These are phyloP conservation scores for Maccullochella peelii DNA, from an alignment of 2,113 vertebrate genomes.

Conservation along the genomic window DNA sequence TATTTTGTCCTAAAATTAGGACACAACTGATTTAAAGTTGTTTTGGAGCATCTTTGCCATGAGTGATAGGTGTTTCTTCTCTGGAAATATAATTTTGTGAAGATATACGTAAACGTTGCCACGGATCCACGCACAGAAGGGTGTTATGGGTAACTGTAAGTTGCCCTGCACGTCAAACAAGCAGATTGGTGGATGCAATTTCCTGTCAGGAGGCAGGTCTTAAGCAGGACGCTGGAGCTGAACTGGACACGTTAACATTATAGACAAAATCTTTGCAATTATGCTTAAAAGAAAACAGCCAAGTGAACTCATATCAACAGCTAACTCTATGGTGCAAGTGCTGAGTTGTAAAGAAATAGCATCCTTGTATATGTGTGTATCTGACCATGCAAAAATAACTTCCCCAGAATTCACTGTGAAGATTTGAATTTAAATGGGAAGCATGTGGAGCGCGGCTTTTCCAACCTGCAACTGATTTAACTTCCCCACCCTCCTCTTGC, in stretches of 20 bases:
- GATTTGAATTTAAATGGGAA: conserved; percentile 47
- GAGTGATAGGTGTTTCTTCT: not conserved
- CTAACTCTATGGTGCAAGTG: not conserved
- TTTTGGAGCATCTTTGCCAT: not conserved
- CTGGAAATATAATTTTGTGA: no score
- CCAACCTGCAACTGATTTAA: conserved; percentile 68
- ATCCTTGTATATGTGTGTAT: not conserved
- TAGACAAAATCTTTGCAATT: not conserved
- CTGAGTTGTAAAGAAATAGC: not conserved
- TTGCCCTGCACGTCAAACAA: no score
- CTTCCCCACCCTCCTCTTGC: conserved; percentile 33
- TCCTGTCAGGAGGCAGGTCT: not conserved
- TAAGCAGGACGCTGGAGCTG: not conserved
- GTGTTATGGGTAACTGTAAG: no score
- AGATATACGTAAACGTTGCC: no score
- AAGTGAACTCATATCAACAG: not conserved
- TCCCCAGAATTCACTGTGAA: conserved; percentile 29
- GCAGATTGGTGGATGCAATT: not conserved
- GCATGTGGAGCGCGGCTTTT: conserved; percentile 47
- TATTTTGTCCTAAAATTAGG: no score
- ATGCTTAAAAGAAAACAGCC: not conserved
- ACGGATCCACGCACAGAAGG: not conserved
- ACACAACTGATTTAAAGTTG: not conserved
- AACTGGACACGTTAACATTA: not conserved
- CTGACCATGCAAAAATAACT: conserved; percentile 1